Percentiles rank a stretch among this genome's conserved stretches.
These are phyloP conservation scores for Rostratula benghalensis DNA, from an alignment of 2,113 vertebrate genomes.

Conservation along the genomic window DNA sequence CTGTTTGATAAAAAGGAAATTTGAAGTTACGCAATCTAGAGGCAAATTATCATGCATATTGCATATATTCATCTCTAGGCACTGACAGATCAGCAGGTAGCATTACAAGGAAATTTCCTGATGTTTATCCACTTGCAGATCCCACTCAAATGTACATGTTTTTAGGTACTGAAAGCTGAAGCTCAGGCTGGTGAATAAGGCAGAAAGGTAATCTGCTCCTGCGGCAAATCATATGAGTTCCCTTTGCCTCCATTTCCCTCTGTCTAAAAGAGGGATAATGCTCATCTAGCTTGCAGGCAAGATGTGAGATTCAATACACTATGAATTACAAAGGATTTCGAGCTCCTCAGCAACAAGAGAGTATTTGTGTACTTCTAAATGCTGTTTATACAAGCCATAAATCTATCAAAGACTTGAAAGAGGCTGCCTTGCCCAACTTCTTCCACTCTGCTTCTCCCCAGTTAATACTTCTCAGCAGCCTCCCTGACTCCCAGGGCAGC, in stretches of 20 bases:
- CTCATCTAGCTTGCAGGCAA: slow-evolving; percentile 21
- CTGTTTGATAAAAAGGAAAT: not conserved
- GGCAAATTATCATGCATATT: slow-evolving; percentile 6
- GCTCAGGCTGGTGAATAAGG: not conserved
- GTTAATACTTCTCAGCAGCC: not conserved
- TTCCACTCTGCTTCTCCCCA: not conserved
- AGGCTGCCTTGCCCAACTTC: not conserved
- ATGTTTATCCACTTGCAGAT: slow-evolving; percentile 17
- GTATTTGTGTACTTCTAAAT: slow-evolving; percentile 9
- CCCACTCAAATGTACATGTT: not conserved
- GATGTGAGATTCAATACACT: not conserved
- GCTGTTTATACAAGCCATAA: slow-evolving; percentile 24
- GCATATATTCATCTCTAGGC: not conserved
- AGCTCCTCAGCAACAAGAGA: not conserved
- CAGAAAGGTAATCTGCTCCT: slow-evolving; percentile 26
- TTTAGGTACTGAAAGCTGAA: slow-evolving; percentile 7
- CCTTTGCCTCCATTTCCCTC: slow-evolving; percentile 22
- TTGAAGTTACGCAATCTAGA: not conserved
- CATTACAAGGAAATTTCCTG: slow-evolving; percentile 47
- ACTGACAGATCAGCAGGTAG: not conserved
- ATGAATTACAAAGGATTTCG: slow-evolving; percentile 13
- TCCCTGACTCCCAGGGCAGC: not conserved
- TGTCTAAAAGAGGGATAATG: slow-evolving; percentile 39
- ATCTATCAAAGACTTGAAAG: not conserved
- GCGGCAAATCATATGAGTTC: slow-evolving; percentile 1